phyloP scores from a whole-genome alignment of 2,888 invertebrate genomes.

The Mimachlamys varia region DNA sequence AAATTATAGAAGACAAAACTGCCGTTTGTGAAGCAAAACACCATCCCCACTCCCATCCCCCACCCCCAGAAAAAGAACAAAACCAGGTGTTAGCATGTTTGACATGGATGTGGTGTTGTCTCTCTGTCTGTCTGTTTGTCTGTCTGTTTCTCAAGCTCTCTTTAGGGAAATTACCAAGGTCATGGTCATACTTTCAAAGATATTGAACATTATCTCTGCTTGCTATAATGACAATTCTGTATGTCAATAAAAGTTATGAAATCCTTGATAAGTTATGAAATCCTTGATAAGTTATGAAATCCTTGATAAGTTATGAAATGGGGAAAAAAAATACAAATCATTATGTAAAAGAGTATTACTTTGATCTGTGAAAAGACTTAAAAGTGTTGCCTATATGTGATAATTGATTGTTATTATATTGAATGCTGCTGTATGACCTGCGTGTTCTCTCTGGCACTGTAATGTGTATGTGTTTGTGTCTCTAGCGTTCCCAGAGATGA shows the following conservation, averaged over 20 bases:
- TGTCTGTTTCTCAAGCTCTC: neutral
- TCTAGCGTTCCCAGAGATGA: constrained; percentile 48
- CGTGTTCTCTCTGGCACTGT: neutral
- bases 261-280: too few species aligned
- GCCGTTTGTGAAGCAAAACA: too few species aligned
- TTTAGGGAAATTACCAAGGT: too few species aligned
- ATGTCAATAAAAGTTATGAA: neutral
- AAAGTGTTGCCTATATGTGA: neutral
- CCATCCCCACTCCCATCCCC: too few species aligned
- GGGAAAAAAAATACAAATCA: too few species aligned
- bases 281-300: too few species aligned
- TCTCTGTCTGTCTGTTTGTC: neutral
- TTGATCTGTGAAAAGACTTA: neutral
- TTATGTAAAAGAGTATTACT: neutral
- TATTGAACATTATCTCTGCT: too few species aligned
- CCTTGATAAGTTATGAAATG: neutral
- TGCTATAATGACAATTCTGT: neutral
- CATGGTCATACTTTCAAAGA: too few species aligned
- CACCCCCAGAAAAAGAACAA: too few species aligned
- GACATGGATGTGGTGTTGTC: neutral
- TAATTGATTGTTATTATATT: neutral
- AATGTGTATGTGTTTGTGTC: neutral
- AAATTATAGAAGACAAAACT: too few species aligned
- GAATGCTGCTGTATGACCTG: neutral
- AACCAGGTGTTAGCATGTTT: neutral